Evolutionary conservation across 2,113 vertebrate species (phyloP), one percentile per base, ranked within the genome.

Genomic region (Ardeotis arabs): DNA sequence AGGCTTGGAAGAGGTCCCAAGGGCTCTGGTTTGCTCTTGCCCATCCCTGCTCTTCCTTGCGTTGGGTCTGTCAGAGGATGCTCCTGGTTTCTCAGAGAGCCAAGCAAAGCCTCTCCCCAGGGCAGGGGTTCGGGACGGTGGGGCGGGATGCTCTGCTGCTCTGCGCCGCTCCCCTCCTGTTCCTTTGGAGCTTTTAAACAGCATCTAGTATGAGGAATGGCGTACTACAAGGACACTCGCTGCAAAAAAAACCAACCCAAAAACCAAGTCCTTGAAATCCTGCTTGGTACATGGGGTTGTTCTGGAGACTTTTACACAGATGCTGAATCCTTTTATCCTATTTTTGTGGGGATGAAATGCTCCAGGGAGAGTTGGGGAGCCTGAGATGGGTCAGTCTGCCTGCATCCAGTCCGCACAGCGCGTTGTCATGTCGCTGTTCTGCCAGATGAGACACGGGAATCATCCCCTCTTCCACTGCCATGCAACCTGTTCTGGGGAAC

Each of bases 291-390:
- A 4, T 3, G 25, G 23, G n/a, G 18, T 14, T 77, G 68, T 39
- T 64, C 23, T 41, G 73, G 72, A 77, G 60, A 91, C 73, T 90
- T 77, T 80, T 35, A 33, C 28, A 14, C 41, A 50, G 59, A n/a
- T 24, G 83, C 72, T 70, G 79, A 84, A 63, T 29, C 24, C 21
- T 81, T 50, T 74, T 49, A 15, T 87, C 23, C 41, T n/a, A 20
- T 23, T 70, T 58, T 17, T 10, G 22, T 0, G 0, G 13, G 22
- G 64, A 28, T 67, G 64, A 50, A 25, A 21, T 12, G 68, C 31
- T 59, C 72, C 19, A 8, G 67, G 80, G 31, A 50, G 19, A 33
- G 69, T 4, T 31, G 45, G 52, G 56, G 45, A 89, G 55, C 64
- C 76, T 7, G 35, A 45, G 77, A 2, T 8, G 7, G 47, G 28